A percentile compares a stretch with the other conserved stretches of the same genome.
These are phyloP conservation scores for Leptodactylus fallax DNA, from an alignment of 2,797 vertebrate genomes.

Conservation along the genomic window DNA sequence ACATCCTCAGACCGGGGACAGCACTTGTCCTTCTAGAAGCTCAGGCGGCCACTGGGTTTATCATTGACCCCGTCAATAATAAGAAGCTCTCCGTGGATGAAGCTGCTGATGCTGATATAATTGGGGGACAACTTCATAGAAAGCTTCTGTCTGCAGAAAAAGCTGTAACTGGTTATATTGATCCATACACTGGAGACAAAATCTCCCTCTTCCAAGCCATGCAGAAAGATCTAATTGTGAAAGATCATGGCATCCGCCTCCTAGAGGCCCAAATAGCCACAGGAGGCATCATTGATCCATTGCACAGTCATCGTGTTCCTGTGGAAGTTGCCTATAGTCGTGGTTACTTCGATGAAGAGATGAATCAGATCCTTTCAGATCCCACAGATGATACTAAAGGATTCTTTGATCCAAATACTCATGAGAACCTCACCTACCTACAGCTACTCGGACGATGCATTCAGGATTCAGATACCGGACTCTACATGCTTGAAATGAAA, in stretches of 20 bases:
- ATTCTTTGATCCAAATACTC: conserved; percentile 73
- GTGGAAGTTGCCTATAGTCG: conserved; percentile 68
- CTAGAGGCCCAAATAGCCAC: conserved; percentile 78
- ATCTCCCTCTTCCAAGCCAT: conserved; percentile 82
- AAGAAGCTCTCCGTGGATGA: conserved; percentile 80
- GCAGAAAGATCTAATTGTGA: conserved; percentile 79
- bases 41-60: conserved; percentile 85
- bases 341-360: conserved; percentile 67
- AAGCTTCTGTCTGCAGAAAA: conserved; percentile 83
- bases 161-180: conserved; percentile 83
- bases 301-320: conserved; percentile 66
- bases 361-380: conserved; percentile 67
- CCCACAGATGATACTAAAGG: conserved; percentile 70
- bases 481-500: conserved; percentile 71
- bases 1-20: conserved; percentile 82
- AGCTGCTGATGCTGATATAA: conserved; percentile 76
- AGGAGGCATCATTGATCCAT: conserved; percentile 68
- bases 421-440: conserved; percentile 69
- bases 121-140: conserved; percentile 78
- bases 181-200: conserved; percentile 80
- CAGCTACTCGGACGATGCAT: conserved; percentile 74
- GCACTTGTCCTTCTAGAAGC: conserved; percentile 85
- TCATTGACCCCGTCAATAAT: conserved; percentile 83
- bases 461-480: conserved; percentile 69
- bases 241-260: conserved; percentile 80